Base-by-base conservation (phyloP, 2,888 invertebrate species). In the Agrotis segetum region DNA sequence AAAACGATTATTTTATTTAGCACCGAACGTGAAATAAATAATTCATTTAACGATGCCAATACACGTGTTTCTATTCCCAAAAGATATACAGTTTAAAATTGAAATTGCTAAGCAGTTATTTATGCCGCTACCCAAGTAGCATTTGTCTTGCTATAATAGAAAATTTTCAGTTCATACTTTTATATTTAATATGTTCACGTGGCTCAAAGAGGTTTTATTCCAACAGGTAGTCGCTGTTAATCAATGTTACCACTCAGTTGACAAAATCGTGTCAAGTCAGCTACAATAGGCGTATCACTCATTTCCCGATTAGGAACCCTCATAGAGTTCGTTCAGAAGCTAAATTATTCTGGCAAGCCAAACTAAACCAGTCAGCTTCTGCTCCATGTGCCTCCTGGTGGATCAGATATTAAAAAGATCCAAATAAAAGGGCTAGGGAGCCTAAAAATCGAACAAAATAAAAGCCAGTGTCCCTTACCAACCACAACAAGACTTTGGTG, bases 1-100 rank as follows among this genome's bases (percentile, higher is more conserved):
- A 72, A 79, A 80, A 62, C 61, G 70, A 84, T 82, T 82, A 77
- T 77, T 82, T 83, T 71, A 69, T 76, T 82, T 69, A 76, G 61
- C 72, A 64, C 72, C 64, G 59, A 59, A 82, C 79, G 79, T 76
- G 78, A 67, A 72, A 76, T 84, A 78, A 75, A 81, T 84, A 65
- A 84, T 83, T 75, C 66, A 84, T 80, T 62, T 46, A 34, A 52
- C 21, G 47, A 62, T 65, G 40, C 19, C 56, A 55, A 58, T 59
- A 56, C 40, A 46, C 46, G 44, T 46, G 62, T 59, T 64, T 74
- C 40, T 52, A 29, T 60, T 79, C 16, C 52, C 44, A 52, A 67
- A 53, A 34, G 17, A 63, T 50, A 47, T 11, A 55, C 11, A 4
- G 29, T 29, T 53, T 46, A 16, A 29, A 34, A 34, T 29, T 59